phyloP scores from a whole-genome alignment of 2,113 vertebrate species.

The Mormyrus lacerda region DNA sequence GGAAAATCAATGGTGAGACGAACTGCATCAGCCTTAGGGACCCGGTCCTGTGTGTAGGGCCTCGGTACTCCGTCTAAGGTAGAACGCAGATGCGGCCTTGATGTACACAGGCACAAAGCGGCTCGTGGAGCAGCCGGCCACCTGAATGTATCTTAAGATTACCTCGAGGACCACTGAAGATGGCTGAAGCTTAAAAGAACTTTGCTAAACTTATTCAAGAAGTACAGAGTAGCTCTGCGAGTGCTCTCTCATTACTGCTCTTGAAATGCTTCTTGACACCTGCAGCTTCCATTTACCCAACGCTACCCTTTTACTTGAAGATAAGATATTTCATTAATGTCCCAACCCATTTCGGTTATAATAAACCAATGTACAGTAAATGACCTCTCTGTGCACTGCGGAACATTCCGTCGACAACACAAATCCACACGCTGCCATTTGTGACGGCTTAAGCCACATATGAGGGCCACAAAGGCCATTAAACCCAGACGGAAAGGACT shows the following conservation, averaged over 20 bases:
- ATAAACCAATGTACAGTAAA: neutral
- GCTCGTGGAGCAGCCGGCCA: neutral
- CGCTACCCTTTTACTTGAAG: neutral
- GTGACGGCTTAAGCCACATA: neutral
- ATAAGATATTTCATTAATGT: constrained; percentile 3
- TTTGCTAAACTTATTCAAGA: neutral
- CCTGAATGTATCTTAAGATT: neutral
- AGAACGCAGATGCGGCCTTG: neutral
- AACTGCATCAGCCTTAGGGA: neutral
- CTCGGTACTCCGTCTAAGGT: neutral
- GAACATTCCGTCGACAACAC: neutral
- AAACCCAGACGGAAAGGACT: neutral
- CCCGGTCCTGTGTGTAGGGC: neutral
- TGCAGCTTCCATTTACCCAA: neutral
- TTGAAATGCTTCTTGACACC: neutral
- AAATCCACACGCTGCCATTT: constrained; percentile 1
- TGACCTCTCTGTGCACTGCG: neutral
- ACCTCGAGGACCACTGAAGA: neutral
- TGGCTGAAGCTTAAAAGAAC: neutral
- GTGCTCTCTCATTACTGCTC: neutral
- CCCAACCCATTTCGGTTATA: neutral
- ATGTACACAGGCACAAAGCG: neutral
- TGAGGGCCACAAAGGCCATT: neutral
- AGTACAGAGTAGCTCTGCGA: neutral
- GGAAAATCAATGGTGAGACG: constrained; percentile 14